Conservation (phyloP, 2,888 invertebrate species). For the Ophion ventricosus region DNA sequence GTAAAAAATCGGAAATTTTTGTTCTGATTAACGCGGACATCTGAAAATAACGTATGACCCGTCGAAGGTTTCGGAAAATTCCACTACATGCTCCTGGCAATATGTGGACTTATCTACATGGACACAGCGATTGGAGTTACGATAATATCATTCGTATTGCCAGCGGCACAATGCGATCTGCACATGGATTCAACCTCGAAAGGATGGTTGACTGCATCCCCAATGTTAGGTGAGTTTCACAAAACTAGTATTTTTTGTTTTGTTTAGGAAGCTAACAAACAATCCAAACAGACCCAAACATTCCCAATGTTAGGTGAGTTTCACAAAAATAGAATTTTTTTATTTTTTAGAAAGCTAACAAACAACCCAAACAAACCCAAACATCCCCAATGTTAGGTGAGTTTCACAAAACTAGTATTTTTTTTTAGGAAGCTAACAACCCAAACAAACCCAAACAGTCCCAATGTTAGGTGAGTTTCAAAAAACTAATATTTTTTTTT, state of each 20-base stretch:
- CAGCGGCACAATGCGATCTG: slow-evolving; percentile 84
- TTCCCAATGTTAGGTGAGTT: no score
- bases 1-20: neutral
- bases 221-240: slow-evolving; percentile 81
- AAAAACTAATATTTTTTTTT: no score
- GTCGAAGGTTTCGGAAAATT: slow-evolving; percentile 84
- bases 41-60: slow-evolving; percentile 6
- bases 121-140: slow-evolving; percentile 85
- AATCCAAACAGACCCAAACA: no score
- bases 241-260: slow-evolving; percentile 8
- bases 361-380: no score
- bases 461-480: no score
- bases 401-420: no score
- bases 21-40: neutral
- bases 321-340: no score
- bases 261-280: no score
- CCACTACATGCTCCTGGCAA: slow-evolving; percentile 83
- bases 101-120: slow-evolving; percentile 85
- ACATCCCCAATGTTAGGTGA: no score
- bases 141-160: slow-evolving; percentile 85
- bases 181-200: slow-evolving; percentile 82
- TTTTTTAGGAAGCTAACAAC: no score
- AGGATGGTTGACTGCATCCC: slow-evolving; percentile 82
- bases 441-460: no score
- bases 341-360: no score